A percentile compares a stretch with the other conserved stretches of the same genome.
Evolutionary conservation across 2,888 invertebrate genomes (phyloP).

Genomic region (Vanessa cardui): DNA sequence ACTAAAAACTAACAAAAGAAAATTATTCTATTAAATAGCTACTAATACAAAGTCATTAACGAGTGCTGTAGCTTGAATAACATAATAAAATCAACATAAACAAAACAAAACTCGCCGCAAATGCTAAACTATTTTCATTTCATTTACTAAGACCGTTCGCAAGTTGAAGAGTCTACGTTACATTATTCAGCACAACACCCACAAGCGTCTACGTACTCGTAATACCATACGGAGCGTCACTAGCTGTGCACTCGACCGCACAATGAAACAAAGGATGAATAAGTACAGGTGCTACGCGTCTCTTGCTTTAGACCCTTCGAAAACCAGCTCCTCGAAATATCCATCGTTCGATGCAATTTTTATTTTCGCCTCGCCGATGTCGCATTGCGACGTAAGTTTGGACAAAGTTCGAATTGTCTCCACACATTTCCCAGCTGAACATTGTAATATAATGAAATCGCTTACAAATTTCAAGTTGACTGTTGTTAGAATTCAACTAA

Average conservation of each 20-base stretch:
- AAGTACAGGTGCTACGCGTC: constrained; percentile 57
- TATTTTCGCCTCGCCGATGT: constrained; percentile 45
- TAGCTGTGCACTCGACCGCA: constrained; percentile 52
- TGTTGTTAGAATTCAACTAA: constrained; percentile 5
- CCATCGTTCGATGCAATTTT: constrained; percentile 25
- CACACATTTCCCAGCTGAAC: constrained; percentile 22
- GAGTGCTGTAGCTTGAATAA: too few relatives aligned
- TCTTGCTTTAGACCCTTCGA: constrained; percentile 9
- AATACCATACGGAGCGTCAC: constrained; percentile 42
- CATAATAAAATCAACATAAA: too few relatives aligned
- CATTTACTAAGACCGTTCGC: not conserved
- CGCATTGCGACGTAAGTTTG: constrained; percentile 19
- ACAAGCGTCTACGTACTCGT: constrained; percentile 39
- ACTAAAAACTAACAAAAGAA: too few relatives aligned
- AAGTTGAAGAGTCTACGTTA: constrained; percentile 18
- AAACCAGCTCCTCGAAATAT: constrained; percentile 1
- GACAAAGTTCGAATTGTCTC: constrained; percentile 16
- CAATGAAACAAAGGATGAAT: constrained; percentile 65
- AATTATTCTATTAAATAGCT: too few relatives aligned
- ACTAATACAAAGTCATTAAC: too few relatives aligned
- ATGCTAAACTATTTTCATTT: not conserved
- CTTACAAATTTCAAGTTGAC: constrained; percentile 7
- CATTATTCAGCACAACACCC: constrained; percentile 36
- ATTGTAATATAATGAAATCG: constrained; percentile 15
- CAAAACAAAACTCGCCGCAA: not conserved